Base-by-base conservation (phyloP, 2,797 vertebrate species). In the Sebastes alutus region DNA sequence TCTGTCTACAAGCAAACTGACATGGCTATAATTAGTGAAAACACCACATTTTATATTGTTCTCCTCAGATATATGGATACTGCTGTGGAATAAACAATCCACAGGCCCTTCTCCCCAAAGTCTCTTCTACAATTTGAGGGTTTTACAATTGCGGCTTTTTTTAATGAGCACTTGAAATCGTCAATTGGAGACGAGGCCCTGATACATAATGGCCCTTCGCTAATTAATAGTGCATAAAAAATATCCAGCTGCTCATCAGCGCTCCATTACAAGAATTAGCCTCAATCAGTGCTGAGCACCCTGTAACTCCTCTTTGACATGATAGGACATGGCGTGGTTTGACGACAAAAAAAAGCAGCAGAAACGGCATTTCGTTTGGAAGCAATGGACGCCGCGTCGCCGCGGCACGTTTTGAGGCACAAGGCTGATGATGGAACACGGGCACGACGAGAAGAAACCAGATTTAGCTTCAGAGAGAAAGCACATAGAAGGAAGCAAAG, bases 231-330 rank as follows among this genome's bases (percentile, higher is more conserved):
- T 49, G 73, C 52, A 62, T 80, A 86, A 72, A 89, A 68, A 88
- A 82, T 78, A 89, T 85, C 87, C 84, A 80, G 81, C 84, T 87
- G 80, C 88, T 91, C 84, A 87, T 90, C 88, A 82, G 63, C 12
- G 61, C 68, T 74, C 29, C 30, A 64, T 77, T 75, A 84, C 18
- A 75, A 67, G 73, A 80, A 78, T 80, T 80, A 55, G 65, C 75
- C 66, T 80, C 77, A 87, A 75, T 86, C 69, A 80, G 72, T 2
- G 18, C 46, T 46, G 71, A 88, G 75, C 33, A 29, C 63, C 76
- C 42, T 33, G 73, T 66, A 67, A 25, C 70, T 81, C 72, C 55
- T 74, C 32, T 87, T 46, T 75, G 66, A 82, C 63, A 71, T 60
- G 52, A 67, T 9, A 63, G 54, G 29, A 64, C 18, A 16, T 12